Evolutionary conservation across 2,113 vertebrate species (phyloP).

Genomic region (Lagopus leucura): DNA sequence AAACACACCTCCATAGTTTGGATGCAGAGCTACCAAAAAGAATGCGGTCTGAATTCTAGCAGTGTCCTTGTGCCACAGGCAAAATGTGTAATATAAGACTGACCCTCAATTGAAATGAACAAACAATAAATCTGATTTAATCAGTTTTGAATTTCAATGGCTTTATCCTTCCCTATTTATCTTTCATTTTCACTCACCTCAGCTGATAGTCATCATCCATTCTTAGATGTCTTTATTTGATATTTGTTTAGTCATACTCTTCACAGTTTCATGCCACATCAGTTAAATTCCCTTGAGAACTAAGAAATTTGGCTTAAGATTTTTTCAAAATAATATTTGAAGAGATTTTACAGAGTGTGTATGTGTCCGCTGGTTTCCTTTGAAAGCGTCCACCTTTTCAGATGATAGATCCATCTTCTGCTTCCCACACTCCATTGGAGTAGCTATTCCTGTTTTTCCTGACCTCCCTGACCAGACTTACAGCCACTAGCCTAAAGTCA

Average conservation of each 20-base stretch:
- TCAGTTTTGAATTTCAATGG: background rate
- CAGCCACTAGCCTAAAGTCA: background rate
- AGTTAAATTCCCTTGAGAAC: background rate
- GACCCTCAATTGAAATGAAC: background rate
- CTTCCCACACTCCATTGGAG: background rate
- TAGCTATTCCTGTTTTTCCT: background rate
- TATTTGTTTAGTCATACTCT: background rate
- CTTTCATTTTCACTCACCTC: slow-evolving; percentile 48
- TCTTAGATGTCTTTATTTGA: slow-evolving; percentile 4
- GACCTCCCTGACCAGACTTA: background rate
- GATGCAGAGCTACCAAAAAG: background rate
- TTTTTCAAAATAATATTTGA: background rate
- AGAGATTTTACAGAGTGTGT: background rate
- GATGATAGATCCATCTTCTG: background rate
- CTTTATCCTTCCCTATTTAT: slow-evolving; percentile 10
- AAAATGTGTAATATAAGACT: background rate
- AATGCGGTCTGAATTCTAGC: background rate
- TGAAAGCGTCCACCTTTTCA: background rate
- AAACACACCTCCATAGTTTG: background rate
- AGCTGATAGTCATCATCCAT: background rate
- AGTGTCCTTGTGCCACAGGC: background rate
- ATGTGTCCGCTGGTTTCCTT: background rate
- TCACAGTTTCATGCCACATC: background rate
- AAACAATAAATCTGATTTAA: background rate
- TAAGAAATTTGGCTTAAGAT: background rate